Evolutionary conservation across 2,888 invertebrate genomes (phyloP), one percentile per base, ranked within the genome.

Genomic region (Orchestes rusci): DNA sequence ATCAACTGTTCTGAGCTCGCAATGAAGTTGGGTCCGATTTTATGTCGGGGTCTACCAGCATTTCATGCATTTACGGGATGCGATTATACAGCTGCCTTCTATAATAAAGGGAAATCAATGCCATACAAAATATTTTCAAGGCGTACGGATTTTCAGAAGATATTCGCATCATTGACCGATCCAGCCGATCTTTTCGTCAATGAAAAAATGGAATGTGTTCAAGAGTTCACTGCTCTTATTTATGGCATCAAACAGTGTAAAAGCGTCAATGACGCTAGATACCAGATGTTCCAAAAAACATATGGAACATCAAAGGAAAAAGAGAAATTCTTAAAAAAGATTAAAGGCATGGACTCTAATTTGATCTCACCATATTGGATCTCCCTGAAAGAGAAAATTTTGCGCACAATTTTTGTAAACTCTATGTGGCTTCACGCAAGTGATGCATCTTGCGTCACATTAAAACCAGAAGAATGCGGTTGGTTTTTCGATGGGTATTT

Each of bases 51-150:
- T 50, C 49, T 60, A 16, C 56, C 57, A 10, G 56, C 54, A 20
- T 58, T 58, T 30, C 57, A 62, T 45, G 59, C 60, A 23, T 59
- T 55, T 33, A 61, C 59, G 31, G 59, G 59, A n/a, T 57, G 57
- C 39, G 59, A 60, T 50, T 60, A 53, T 43, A 61, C 53, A 7
- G 52, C 57, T 16, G 54, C 56, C 13, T 60, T 61, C 54, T 57
- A 55, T 37, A 52, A 57, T 16, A 57, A 54, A 56, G 58, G 61
- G 41, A 62, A 61, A 58, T 48, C 55, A 30, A 53, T 45, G 46
- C 59, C 56, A 23, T 60, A 54, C 47, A 44, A 59, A 46, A n/a
- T 53, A 45, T 53, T 61, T 54, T 50, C 28, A 32, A 57, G 58
- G 45, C 58, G 59, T 51, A 50, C 53, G 46, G 52, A 31, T 32